Evolutionary conservation across 92 coral and sea anemone species (phyloP).

Genomic region (Zoanthus sociatus): DNA sequence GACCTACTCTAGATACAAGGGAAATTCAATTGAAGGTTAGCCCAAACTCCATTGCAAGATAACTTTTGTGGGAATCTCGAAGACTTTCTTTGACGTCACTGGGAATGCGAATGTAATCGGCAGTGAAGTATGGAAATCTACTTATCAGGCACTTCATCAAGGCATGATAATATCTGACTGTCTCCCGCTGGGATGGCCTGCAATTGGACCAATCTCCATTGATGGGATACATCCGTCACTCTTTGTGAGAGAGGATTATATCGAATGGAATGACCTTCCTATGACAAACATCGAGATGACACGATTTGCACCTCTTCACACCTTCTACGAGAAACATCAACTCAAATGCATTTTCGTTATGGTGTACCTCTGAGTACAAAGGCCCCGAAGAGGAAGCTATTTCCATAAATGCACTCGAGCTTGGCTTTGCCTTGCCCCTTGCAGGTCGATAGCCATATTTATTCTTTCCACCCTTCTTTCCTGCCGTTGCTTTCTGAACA

Average conservation of each 20-base stretch:
- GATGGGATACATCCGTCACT: conserved; percentile 58
- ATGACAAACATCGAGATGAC: conserved; percentile 60
- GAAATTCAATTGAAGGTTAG: too few relatives aligned
- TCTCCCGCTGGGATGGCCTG: conserved; percentile 48
- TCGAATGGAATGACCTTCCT: conserved; percentile 52
- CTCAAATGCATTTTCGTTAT: background rate
- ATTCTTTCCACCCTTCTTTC: conserved; percentile 61
- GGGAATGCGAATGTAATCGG: conserved; percentile 37
- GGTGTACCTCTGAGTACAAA: too few relatives aligned
- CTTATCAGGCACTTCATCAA: conserved; percentile 48
- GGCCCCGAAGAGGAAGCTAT: too few relatives aligned
- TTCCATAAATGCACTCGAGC: too few relatives aligned
- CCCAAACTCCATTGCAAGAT: conserved; percentile 37
- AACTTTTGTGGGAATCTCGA: conserved; percentile 47
- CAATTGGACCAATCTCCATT: conserved; percentile 62
- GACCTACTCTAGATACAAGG: too few relatives aligned
- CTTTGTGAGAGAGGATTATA: conserved; percentile 56
- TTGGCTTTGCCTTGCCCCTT: background rate
- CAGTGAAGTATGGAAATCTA: conserved; percentile 58
- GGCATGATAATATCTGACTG: conserved; percentile 57
- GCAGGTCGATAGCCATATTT: conserved; percentile 58
- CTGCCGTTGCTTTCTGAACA: conserved; percentile 40
- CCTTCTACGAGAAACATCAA: conserved; percentile 52
- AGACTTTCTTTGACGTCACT: conserved; percentile 5
- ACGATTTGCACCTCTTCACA: conserved; percentile 58